phyloP scores from a whole-genome alignment of 2,113 vertebrate species.

The Eolophus roseicapilla region DNA sequence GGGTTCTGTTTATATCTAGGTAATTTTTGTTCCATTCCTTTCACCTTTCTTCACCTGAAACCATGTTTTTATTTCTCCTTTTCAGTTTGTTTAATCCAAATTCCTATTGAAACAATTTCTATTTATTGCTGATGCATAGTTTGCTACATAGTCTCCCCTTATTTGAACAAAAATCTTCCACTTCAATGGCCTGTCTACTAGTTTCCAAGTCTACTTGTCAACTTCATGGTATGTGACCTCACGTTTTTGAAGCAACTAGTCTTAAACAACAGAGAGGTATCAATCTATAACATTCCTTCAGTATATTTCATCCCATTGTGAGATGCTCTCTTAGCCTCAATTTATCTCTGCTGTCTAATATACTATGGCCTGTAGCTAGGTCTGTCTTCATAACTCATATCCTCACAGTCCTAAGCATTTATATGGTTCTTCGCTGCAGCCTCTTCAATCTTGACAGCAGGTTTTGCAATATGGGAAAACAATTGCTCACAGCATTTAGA shows the following conservation, averaged over 20 bases:
- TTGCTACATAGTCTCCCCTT: background rate
- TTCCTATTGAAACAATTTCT: background rate
- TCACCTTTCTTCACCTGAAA: background rate
- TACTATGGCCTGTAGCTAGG: conserved; percentile 28
- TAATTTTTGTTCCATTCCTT: background rate
- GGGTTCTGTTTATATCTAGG: background rate
- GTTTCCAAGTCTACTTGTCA: background rate
- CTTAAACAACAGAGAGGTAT: background rate
- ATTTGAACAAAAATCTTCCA: background rate
- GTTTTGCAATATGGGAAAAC: background rate
- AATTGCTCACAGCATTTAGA: conserved; percentile 16
- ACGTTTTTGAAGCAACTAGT: background rate
- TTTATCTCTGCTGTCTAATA: conserved; percentile 60
- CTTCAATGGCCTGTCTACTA: background rate
- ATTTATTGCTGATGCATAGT: background rate
- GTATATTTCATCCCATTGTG: conserved; percentile 26
- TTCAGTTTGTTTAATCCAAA: background rate
- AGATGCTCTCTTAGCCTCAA: conserved; percentile 44
- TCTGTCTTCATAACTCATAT: conserved; percentile 64
- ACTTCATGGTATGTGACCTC: background rate
- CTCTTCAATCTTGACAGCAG: conserved; percentile 35
- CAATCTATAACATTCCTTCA: conserved; percentile 19
- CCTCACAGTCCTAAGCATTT: conserved; percentile 38
- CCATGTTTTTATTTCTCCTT: background rate
- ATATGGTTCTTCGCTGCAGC: background rate